phyloP scores from a whole-genome alignment of 2,797 vertebrate species.

The Natrix natrix region DNA sequence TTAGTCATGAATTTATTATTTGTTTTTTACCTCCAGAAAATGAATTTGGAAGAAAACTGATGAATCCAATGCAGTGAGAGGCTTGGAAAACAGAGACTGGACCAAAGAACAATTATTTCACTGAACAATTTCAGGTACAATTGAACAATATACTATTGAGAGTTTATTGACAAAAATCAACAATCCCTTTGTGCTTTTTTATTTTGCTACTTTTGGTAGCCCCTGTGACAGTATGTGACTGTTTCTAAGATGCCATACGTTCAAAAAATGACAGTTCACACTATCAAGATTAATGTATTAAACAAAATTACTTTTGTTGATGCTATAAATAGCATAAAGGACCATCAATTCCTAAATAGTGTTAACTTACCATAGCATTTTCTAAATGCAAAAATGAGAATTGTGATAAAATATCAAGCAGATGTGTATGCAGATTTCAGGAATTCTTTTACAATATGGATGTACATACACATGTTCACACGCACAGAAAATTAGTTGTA shows the following conservation, averaged over 20 bases:
- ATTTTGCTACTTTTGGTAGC: slow-evolving; percentile 45
- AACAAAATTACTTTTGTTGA: slow-evolving; percentile 66
- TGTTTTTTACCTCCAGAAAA: slow-evolving; percentile 75
- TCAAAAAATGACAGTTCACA: slow-evolving; percentile 68
- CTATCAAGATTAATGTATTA: slow-evolving; percentile 66
- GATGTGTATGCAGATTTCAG: neutral
- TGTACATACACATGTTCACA: neutral
- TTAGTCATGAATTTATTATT: neutral
- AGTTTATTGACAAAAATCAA: slow-evolving; percentile 52
- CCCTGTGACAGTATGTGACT: slow-evolving; percentile 66
- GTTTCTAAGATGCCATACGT: slow-evolving; percentile 68
- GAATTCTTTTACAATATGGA: neutral
- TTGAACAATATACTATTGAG: slow-evolving; percentile 60
- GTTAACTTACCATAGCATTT: neutral
- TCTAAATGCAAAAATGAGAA: neutral
- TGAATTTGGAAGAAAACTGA: slow-evolving; percentile 82
- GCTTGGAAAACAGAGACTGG: slow-evolving; percentile 75
- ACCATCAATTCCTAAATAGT: neutral
- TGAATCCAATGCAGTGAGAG: slow-evolving; percentile 73
- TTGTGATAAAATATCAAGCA: neutral
- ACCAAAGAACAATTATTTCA: slow-evolving; percentile 77
- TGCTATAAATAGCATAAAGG: slow-evolving; percentile 38
- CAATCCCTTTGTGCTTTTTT: slow-evolving; percentile 57
- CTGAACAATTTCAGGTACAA: slow-evolving; percentile 83
- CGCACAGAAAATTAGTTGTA: neutral